A percentile compares a stretch with the other conserved stretches of the same genome.
Evolutionary conservation across 2,113 vertebrate species (phyloP).

Genomic region (Oreotrochilus melanogaster): DNA sequence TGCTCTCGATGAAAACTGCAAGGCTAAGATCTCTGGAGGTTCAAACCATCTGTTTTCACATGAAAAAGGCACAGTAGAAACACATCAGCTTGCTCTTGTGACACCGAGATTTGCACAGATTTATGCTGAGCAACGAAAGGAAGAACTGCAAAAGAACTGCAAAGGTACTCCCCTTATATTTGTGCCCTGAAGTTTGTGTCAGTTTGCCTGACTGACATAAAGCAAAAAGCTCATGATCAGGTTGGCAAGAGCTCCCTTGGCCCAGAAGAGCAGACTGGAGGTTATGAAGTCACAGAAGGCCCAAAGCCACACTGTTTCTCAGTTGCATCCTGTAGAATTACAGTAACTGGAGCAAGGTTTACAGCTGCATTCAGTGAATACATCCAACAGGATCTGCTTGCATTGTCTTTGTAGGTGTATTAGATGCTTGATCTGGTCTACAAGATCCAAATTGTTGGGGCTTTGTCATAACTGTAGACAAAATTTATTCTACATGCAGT

Average conservation of each 20-base stretch:
- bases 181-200: not conserved
- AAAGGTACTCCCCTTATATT: not conserved
- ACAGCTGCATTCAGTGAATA: not conserved
- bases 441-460: not conserved
- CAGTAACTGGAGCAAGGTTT: not conserved
- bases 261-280: not conserved
- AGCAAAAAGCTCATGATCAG: not conserved
- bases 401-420: not conserved
- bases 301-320: fast-evolving
- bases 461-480: not conserved
- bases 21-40: not conserved
- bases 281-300: not conserved
- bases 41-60: not conserved
- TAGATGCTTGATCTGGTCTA: not conserved
- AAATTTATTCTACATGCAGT: not conserved
- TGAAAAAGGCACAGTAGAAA: not conserved
- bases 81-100: not conserved
- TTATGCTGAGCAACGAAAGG: not conserved
- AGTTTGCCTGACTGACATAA: not conserved
- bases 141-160: not conserved
- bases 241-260: not conserved
- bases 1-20: not conserved
- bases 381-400: not conserved
- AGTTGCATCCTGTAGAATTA: not conserved
- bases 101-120: not conserved